Conservation (phyloP, 2,797 vertebrate genomes). For the Zalophus californianus region DNA sequence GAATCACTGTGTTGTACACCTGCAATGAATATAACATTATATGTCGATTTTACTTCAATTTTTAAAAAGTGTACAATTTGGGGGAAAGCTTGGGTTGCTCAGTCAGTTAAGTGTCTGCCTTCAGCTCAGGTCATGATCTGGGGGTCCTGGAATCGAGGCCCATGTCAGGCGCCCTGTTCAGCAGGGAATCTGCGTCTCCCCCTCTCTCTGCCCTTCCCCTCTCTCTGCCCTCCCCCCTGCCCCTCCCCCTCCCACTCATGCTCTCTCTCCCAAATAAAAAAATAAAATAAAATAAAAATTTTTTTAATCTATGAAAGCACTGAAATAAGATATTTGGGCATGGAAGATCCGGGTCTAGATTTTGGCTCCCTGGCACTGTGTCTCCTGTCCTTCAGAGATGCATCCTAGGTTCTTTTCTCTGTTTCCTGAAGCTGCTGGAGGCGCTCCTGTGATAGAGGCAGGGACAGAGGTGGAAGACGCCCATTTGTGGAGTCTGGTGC, state of each 20-base stretch:
- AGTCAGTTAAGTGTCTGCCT: neutral
- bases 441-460: neutral
- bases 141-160: too few relatives aligned
- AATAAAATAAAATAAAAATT: neutral
- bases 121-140: too few relatives aligned
- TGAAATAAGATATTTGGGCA: neutral
- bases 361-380: neutral
- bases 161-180: accelerated
- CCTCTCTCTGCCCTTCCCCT: too few relatives aligned
- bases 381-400: neutral
- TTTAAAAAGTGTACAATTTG: neutral
- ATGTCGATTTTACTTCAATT: neutral
- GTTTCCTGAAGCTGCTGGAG: neutral
- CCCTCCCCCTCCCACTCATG: too few relatives aligned
- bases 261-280: neutral
- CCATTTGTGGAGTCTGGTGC: neutral
- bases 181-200: too few relatives aligned
- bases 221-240: too few relatives aligned
- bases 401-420: neutral
- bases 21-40: neutral
- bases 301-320: neutral
- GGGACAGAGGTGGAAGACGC: neutral
- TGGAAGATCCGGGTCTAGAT: neutral
- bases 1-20: neutral
- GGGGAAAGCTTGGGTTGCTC: neutral